A percentile compares a stretch with the other conserved stretches of the same genome.
Evolutionary conservation across 2,888 invertebrate species (phyloP).

Genomic region (Drosophila affinis): DNA sequence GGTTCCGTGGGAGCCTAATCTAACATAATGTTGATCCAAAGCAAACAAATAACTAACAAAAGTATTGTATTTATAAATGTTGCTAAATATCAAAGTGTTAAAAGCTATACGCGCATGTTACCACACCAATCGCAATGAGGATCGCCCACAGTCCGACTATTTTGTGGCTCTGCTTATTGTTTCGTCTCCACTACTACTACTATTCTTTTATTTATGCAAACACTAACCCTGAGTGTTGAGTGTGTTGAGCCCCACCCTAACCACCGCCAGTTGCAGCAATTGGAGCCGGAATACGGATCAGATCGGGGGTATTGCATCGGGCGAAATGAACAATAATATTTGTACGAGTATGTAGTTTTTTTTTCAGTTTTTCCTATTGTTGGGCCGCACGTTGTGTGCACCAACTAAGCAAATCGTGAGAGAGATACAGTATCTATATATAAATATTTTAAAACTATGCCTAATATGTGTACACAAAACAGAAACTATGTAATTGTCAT

Average conservation of each 20-base stretch:
- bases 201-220: background rate
- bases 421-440: conserved; percentile 57
- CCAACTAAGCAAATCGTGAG: conserved; percentile 38
- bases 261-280: conserved; percentile 4
- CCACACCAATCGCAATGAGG: conserved; percentile 24
- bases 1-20: conserved; percentile 6
- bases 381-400: conserved; percentile 34
- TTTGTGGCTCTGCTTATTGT: conserved; percentile 19
- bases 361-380: conserved; percentile 61
- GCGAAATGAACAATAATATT: conserved; percentile 48
- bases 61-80: conserved; percentile 76
- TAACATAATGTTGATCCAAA: conserved; percentile 35
- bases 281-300: conserved; percentile 1
- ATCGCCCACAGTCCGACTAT: conserved; percentile 3
- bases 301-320: background rate
- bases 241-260: conserved; percentile 11
- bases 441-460: conserved; percentile 71
- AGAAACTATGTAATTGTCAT: conserved; percentile 68
- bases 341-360: conserved; percentile 41
- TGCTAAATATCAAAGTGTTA: conserved; percentile 54
- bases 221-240: conserved; percentile 6
- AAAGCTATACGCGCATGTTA: conserved; percentile 36
- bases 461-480: conserved; percentile 48
- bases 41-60: conserved; percentile 47
- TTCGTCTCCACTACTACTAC: conserved; percentile 6